Evolutionary conservation across 2,797 vertebrate genomes (phyloP), one percentile per base, ranked within the genome.

Genomic region (Siniperca obscura): DNA sequence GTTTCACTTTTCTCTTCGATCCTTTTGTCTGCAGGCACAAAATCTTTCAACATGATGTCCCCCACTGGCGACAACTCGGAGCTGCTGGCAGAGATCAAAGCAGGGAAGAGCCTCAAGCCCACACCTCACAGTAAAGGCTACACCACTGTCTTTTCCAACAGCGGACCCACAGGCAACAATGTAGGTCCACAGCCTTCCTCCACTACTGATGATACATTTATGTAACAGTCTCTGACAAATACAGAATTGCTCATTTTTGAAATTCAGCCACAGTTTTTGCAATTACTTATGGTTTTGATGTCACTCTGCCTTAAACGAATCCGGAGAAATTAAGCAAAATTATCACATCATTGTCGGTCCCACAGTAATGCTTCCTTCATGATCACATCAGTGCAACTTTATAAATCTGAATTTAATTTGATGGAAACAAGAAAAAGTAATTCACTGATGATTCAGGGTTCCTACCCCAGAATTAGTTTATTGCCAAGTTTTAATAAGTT

Each of bases 1-100:
- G 86, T 90, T 90, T 94, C 88, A 92, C 90, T 91, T 89, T 88
- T 87, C 91, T 81, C 73, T 74, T 69, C 81, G 22, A 30, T 74
- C 75, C 78, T 86, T 91, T 92, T 94, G 87, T 88, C 89, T 50
- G 13, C 94, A 99, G 98, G 98, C 93, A 95, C 96, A 92, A 99
- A 98, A 91, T 99, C 98, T 81, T 99, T 99, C 97, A 99, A 99
- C 95, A 99, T 99, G 98, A 99, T 99, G 98, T 97, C 98, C 92
- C 98, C 98, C 25, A 97, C 98, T 1, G 97, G 97, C 0, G 98
- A 99, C 96, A 99, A 99, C 93, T 97, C 98, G 0, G 98, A 99
- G 94, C 96, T 99, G 70, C 94, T 99, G 95, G 98, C 98, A 8
- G 98, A 99, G 94, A 99, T 99, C 93, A 99, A 99, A 93, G 98